phyloP scores from a whole-genome alignment of 2,888 invertebrate genomes.

The Nebria salina region DNA sequence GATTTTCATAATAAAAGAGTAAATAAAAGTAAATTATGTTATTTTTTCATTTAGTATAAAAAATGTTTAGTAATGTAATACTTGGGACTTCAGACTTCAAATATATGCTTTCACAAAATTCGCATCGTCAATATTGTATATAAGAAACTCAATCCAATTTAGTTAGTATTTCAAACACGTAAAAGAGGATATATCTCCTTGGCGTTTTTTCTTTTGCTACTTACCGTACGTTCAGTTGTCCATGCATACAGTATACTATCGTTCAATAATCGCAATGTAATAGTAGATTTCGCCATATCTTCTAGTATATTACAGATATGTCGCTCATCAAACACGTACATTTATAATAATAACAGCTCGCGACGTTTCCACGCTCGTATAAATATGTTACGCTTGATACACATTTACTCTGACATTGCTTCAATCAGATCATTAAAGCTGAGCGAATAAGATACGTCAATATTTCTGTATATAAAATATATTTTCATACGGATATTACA shows the following conservation, averaged over 20 bases:
- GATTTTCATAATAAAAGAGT: background rate
- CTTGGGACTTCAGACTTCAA: background rate
- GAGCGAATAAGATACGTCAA: background rate
- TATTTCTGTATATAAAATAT: background rate
- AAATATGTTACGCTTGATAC: background rate
- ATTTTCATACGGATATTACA: background rate
- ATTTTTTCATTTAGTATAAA: background rate
- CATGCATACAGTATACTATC: background rate
- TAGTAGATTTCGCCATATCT: background rate
- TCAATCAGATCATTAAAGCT: background rate
- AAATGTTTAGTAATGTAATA: background rate
- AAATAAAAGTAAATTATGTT: background rate
- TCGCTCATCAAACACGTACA: background rate
- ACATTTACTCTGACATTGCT: background rate
- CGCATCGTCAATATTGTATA: background rate
- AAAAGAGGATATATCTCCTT: constrained; percentile 8
- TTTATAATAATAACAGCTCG: background rate
- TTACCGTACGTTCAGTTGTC: background rate
- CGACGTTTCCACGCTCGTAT: background rate
- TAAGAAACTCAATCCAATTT: background rate
- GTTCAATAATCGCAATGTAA: background rate
- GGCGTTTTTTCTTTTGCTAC: background rate
- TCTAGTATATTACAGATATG: background rate
- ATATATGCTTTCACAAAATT: background rate
- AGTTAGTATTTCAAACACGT: constrained; percentile 13